Evolutionary conservation across 2,113 vertebrate species (phyloP).

Genomic region (Pachyramphus minor): DNA sequence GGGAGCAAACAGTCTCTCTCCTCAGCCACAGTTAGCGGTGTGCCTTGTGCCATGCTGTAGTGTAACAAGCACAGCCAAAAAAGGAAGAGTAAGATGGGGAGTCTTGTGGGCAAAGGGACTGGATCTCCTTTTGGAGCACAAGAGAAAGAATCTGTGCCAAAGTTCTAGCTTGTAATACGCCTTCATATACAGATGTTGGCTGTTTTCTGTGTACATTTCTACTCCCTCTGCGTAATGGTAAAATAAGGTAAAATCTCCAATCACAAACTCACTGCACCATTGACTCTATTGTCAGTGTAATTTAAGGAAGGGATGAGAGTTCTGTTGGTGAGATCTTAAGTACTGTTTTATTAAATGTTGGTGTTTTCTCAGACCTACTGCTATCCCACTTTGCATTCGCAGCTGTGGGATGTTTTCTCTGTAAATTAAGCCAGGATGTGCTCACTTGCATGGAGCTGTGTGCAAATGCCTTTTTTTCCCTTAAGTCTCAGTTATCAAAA

Average conservation of each 20-base stretch:
- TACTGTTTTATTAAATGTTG: neutral
- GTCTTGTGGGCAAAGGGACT: neutral
- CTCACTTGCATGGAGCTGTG: neutral
- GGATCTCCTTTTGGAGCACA: neutral
- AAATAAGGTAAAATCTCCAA: neutral
- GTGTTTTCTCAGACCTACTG: neutral
- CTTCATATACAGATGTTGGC: neutral
- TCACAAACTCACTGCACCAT: accelerated
- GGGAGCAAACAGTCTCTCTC: neutral
- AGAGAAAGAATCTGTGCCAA: neutral
- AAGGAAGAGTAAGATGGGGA: neutral
- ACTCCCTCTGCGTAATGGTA: neutral
- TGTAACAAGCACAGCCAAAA: neutral
- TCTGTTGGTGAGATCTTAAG: neutral
- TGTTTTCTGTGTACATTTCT: neutral
- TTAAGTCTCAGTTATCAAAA: neutral
- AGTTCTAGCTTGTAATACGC: neutral
- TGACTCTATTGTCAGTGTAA: neutral
- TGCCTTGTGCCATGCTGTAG: accelerated
- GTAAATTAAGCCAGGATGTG: constrained; percentile 11
- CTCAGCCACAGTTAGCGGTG: neutral
- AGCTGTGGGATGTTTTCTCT: neutral
- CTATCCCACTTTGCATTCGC: neutral
- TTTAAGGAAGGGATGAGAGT: neutral
- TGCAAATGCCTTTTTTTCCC: neutral